These are phyloP conservation scores for Caerostris darwini DNA, from an alignment of 1,140 invertebrate genomes.

Conservation along the genomic window DNA sequence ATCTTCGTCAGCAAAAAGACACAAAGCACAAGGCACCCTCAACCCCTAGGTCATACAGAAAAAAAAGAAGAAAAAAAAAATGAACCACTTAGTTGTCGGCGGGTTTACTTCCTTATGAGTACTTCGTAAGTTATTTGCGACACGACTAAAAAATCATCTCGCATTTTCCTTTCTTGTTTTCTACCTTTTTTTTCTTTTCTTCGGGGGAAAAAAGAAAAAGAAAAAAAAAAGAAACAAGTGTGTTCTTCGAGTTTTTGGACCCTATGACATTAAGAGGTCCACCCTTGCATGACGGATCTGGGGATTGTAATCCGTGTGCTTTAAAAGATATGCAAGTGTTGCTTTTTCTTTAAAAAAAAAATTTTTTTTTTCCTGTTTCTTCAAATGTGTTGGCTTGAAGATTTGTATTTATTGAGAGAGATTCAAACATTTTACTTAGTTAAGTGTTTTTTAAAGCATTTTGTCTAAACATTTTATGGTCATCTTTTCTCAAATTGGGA, in stretches of 20 bases:
- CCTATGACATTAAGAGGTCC: conserved; percentile 66
- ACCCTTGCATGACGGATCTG: conserved; percentile 72
- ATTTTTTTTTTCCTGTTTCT: conserved; percentile 39
- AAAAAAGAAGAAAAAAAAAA: conserved; percentile 44
- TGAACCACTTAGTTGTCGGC: conserved; percentile 58
- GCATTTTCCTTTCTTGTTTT: conserved; percentile 41
- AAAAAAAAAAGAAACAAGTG: conserved; percentile 38
- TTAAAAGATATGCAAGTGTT: not conserved
- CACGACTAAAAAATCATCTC: conserved; percentile 71
- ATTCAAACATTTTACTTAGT: not conserved
- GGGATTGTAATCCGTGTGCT: conserved; percentile 33
- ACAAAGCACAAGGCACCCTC: not conserved
- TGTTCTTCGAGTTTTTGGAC: conserved; percentile 52
- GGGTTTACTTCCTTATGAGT: conserved; percentile 73
- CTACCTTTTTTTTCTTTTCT: not conserved
- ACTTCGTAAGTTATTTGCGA: conserved; percentile 70
- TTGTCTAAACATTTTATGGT: not conserved
- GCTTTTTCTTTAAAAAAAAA: conserved; percentile 13
- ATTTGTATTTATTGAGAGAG: not conserved
- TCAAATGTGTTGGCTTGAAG: not conserved
- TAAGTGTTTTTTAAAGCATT: not conserved
- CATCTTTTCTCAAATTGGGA: not conserved
- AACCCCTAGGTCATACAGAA: conserved; percentile 26
- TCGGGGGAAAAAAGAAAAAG: conserved; percentile 15
- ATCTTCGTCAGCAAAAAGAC: not conserved